Evolutionary conservation across 2,888 invertebrate species (phyloP).

Genomic region (Volucella zonaria): DNA sequence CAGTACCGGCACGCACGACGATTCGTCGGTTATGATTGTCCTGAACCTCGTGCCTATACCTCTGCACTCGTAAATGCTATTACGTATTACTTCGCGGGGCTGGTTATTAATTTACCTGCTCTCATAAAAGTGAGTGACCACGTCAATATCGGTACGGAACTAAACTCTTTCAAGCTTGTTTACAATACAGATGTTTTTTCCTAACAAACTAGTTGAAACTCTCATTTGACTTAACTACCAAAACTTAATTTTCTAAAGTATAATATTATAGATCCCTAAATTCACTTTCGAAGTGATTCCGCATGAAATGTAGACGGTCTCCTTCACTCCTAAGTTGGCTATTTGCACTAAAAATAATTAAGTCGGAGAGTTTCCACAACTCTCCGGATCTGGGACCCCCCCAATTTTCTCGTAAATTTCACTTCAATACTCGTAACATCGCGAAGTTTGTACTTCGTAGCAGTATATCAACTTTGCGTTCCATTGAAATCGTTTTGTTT

Average conservation of each 20-base stretch:
- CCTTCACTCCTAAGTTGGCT: constrained; percentile 53
- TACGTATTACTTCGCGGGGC: too few species aligned
- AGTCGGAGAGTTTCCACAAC: constrained; percentile 53
- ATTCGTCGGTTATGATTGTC: too few species aligned
- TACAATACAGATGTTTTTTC: neutral
- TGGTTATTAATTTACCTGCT: too few species aligned
- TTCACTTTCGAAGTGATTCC: constrained; percentile 55
- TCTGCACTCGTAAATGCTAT: too few species aligned
- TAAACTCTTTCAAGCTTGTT: too few species aligned
- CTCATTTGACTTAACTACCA: neutral
- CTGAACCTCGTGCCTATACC: too few species aligned
- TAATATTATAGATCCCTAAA: neutral
- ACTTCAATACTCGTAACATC: constrained; percentile 55
- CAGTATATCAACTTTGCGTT: constrained; percentile 57
- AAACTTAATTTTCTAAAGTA: neutral
- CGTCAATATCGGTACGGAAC: too few species aligned
- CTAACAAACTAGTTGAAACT: neutral
- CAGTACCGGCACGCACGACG: too few species aligned
- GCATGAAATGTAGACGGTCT: constrained; percentile 52
- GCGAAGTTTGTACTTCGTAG: constrained; percentile 13
- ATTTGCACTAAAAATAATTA: constrained; percentile 72
- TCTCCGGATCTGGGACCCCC: constrained; percentile 2
- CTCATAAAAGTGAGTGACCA: too few species aligned
- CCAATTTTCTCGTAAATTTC: constrained; percentile 43
- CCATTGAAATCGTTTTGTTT: constrained; percentile 61